Evolutionary conservation across 2,113 vertebrate species (phyloP), one percentile per base, ranked within the genome.

Genomic region (Guaruba guarouba): DNA sequence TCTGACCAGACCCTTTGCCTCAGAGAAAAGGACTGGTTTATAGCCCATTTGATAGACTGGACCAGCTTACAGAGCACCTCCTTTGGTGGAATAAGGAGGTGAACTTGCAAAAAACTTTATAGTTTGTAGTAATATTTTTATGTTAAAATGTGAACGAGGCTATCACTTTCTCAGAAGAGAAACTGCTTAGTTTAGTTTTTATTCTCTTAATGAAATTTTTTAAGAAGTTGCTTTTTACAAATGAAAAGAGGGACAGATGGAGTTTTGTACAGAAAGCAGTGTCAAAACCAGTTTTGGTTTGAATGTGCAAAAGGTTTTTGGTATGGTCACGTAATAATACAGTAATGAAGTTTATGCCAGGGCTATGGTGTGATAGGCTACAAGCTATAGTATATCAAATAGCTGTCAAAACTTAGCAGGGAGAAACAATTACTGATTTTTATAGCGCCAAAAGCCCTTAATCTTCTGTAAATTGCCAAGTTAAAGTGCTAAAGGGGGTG

Each of bases 1-100:
- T 98, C 96, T 98, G 96, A 98, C 48, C 78, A 75, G 54, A 90
- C 48, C 8, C 8, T 31, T 49, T 61, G 79, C 77, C 71, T 88
- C 61, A 64, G 41, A 83, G 59, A 54, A 91, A 59, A 88, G 14
- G 96, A 95, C 71, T 79, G 49, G 66, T 96, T 94, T 85, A 55
- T 51, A 95, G 41, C 55, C 68, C 70, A 67, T 87, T 17, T 37
- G 25, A 27, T 64, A 94, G 74, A 93, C 37, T 71, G 86, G 75
- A 94, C 64, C 90, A 92, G 67, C 49, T 80, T 71, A 75, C 39
- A 82, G 62, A 91, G 61, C 41, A 68, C 61, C 73, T 84, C 63
- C 79, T 82, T 54, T 70, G 49, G 51, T 92, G 73, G 62, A 89
- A 68, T 73, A 87, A 82, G 68, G 80, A 83, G 74, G 70, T 76